Conservation (phyloP, 2,797 vertebrate genomes). For the Eurystomus glaucurus region DNA sequence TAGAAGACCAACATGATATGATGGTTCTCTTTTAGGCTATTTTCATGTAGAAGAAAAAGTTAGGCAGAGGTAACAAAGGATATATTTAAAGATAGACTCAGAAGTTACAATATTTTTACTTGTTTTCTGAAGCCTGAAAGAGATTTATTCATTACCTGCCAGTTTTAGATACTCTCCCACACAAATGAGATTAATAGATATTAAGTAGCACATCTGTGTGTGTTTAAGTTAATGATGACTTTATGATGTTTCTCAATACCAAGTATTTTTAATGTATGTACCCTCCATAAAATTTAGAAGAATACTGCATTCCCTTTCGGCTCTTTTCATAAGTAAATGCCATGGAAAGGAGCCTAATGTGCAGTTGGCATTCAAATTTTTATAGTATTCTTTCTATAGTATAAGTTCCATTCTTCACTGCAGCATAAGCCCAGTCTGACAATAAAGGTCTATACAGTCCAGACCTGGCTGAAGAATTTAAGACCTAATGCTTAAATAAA, state of each 20-base stretch:
- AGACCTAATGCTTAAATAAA: not conserved
- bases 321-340: not conserved
- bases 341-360: not conserved
- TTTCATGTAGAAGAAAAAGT: not conserved
- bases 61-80: not conserved
- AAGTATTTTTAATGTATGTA: not conserved
- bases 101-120: not conserved
- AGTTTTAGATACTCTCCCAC: not conserved
- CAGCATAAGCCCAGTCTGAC: not conserved
- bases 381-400: not conserved
- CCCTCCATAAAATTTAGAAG: not conserved
- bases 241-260: not conserved
- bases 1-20: accelerated
- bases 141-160: not conserved
- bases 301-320: not conserved
- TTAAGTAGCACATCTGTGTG: not conserved
- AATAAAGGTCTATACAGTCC: not conserved
- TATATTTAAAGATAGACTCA: not conserved
- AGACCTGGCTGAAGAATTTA: not conserved
- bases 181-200: not conserved
- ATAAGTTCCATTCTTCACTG: not conserved
- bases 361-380: not conserved
- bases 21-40: not conserved
- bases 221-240: not conserved
- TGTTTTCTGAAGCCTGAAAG: not conserved